Evolutionary conservation across 2,113 vertebrate genomes (phyloP).

Genomic region (Epinephelus lanceolatus): DNA sequence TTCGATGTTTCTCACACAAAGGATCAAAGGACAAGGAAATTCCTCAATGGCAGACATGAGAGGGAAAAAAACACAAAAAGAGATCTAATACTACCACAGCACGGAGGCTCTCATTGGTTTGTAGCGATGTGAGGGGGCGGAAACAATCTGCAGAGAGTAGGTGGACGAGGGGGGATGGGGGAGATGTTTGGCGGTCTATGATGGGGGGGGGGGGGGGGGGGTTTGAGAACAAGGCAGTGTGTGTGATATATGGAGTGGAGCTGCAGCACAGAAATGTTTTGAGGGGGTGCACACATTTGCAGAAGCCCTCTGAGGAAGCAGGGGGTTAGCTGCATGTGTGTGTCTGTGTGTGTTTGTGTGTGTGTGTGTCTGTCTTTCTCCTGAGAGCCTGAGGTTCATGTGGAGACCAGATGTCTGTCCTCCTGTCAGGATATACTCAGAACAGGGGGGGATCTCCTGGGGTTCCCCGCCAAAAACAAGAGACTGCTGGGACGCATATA

Average conservation of each 20-base stretch:
- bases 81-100: slow-evolving; percentile 21
- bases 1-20: background rate
- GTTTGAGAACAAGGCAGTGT: slow-evolving; percentile 52
- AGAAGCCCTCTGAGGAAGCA: slow-evolving; percentile 53
- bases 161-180: slow-evolving; percentile 47
- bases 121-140: slow-evolving; percentile 62
- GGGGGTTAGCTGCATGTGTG: slow-evolving; percentile 16
- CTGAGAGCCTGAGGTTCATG: slow-evolving; percentile 61
- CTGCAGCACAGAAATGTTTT: slow-evolving; percentile 39
- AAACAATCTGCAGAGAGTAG: slow-evolving; percentile 44
- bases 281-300: slow-evolving; percentile 38
- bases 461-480: slow-evolving; percentile 41
- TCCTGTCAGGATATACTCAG: slow-evolving; percentile 58
- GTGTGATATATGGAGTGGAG: slow-evolving; percentile 54
- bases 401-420: slow-evolving; percentile 79
- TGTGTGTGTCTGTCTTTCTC: slow-evolving; percentile 7
- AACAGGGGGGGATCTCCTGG: slow-evolving; percentile 8
- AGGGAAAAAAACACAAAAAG: slow-evolving; percentile 29
- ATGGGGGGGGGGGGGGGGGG: slow-evolving; percentile 10
- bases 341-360: slow-evolving; percentile 17
- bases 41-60: slow-evolving; percentile 22
- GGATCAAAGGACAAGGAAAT: slow-evolving; percentile 39
- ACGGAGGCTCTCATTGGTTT: slow-evolving; percentile 50
- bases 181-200: slow-evolving; percentile 49
- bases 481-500: slow-evolving; percentile 33